These are phyloP conservation scores for Volucella zonaria DNA, from an alignment of 2,888 invertebrate genomes.

Conservation along the genomic window DNA sequence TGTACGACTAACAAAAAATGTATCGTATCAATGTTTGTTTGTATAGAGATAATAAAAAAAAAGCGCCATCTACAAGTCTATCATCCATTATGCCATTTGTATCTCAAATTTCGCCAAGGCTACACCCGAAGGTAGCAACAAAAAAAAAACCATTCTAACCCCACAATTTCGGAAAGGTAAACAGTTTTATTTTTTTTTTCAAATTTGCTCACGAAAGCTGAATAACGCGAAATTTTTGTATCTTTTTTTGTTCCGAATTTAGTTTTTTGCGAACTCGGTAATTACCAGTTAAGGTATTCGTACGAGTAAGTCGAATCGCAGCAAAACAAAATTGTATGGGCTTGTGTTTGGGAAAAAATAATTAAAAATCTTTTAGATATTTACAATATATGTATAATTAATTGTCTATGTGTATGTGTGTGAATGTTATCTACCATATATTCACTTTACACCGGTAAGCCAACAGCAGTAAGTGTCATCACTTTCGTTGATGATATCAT, in stretches of 20 bases:
- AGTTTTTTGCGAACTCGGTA: constrained; percentile 4
- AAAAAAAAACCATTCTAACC: background rate
- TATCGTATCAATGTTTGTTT: background rate
- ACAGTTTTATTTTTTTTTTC: background rate
- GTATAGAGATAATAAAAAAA: background rate
- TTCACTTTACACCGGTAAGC: background rate
- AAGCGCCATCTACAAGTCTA: background rate
- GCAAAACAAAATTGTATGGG: background rate
- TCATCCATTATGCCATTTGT: background rate
- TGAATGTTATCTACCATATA: constrained; percentile 12
- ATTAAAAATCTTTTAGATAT: background rate
- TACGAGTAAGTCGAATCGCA: constrained; percentile 5
- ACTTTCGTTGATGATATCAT: constrained; percentile 65
- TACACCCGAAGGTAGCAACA: background rate
- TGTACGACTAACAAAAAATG: background rate
- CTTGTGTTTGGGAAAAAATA: constrained; percentile 1
- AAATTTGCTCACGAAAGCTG: constrained; percentile 19
- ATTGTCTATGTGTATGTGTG: background rate
- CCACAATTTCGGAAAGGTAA: constrained; percentile 20
- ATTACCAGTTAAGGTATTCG: constrained; percentile 15
- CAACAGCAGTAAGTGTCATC: constrained; percentile 23
- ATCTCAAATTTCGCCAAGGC: background rate
- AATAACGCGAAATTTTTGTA: constrained; percentile 11
- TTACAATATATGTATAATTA: background rate
- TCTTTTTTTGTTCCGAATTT: background rate